phyloP scores from a whole-genome alignment of 2,113 vertebrate genomes.

The Chaetodon trifascialis region DNA sequence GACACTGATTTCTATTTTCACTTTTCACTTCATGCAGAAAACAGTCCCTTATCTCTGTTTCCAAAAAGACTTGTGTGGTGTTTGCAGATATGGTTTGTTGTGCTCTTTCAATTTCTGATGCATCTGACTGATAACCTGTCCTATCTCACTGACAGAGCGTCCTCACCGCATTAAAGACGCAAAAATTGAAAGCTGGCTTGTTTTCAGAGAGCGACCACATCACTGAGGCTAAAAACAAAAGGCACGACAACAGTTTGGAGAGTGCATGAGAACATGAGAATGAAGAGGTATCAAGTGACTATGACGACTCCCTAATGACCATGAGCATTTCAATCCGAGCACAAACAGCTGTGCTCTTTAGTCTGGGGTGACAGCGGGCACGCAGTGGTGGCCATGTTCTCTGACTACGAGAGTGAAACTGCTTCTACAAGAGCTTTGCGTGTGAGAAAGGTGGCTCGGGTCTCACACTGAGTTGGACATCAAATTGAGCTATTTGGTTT shows the following conservation, averaged over 20 bases:
- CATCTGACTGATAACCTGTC: neutral
- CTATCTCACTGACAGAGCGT: neutral
- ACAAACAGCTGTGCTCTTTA: slow-evolving; percentile 23
- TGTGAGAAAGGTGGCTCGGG: neutral
- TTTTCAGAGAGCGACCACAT: neutral
- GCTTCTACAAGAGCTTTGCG: slow-evolving; percentile 1
- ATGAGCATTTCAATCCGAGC: neutral
- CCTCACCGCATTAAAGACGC: neutral
- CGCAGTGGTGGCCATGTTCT: slow-evolving; percentile 7
- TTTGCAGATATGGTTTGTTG: slow-evolving; percentile 2
- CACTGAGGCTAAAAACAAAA: neutral
- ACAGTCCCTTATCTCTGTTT: neutral
- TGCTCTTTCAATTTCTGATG: neutral
- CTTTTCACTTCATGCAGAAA: neutral
- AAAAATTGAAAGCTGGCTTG: neutral
- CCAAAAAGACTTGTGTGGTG: neutral
- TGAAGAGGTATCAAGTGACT: slow-evolving; percentile 2
- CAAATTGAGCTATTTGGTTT: neutral
- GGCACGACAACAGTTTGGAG: neutral
- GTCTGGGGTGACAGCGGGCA: slow-evolving; percentile 13
- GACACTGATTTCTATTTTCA: slow-evolving; percentile 42
- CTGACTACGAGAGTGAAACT: neutral
- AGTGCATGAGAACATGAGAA: slow-evolving; percentile 7
- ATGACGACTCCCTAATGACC: neutral
- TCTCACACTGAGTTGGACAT: neutral